Conservation (phyloP, 2,888 invertebrate species). For the Trissoscelio sp. region DNA sequence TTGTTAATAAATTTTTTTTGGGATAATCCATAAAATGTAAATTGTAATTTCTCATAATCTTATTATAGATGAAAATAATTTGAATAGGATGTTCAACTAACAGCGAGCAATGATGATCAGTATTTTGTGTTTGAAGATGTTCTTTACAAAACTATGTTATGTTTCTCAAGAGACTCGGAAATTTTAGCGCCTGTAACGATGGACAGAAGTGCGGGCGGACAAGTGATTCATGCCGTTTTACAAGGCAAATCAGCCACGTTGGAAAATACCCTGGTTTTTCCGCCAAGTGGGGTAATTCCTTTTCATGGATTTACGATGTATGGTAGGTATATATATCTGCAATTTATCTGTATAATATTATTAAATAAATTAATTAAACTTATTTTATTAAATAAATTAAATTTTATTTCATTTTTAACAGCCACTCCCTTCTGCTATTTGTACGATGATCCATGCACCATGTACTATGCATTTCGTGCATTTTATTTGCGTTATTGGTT, state of each 20-base stretch:
- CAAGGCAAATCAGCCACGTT: conserved; percentile 88
- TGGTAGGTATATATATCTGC: conserved; percentile 86
- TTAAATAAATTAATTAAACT: too few relatives aligned
- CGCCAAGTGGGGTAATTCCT: conserved; percentile 97
- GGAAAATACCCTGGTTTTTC: conserved; percentile 91
- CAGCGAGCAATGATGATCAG: conserved; percentile 98
- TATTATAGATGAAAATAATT: conserved; percentile 58
- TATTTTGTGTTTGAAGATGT: conserved; percentile 99
- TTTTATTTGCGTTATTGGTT: conserved; percentile 97
- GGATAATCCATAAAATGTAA: too few relatives aligned
- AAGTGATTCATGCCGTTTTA: conserved; percentile 89
- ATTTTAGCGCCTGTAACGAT: conserved; percentile 89
- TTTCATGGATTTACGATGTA: conserved; percentile 99
- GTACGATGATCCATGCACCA: conserved; percentile 92
- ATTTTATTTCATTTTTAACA: conserved; percentile 82
- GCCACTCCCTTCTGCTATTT: conserved; percentile 98
- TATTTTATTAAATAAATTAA: too few relatives aligned
- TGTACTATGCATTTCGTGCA: conserved; percentile 95
- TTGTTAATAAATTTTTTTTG: too few relatives aligned
- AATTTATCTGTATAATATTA: too few relatives aligned
- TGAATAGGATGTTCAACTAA: conserved; percentile 93
- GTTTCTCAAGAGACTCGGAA: conserved; percentile 95
- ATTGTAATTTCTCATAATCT: too few relatives aligned
- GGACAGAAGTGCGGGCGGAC: conserved; percentile 83
- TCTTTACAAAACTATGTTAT: conserved; percentile 95